Evolutionary conservation across 2,113 vertebrate genomes (phyloP), one percentile per base, ranked within the genome.

Genomic region (Apaloderma vittatum): DNA sequence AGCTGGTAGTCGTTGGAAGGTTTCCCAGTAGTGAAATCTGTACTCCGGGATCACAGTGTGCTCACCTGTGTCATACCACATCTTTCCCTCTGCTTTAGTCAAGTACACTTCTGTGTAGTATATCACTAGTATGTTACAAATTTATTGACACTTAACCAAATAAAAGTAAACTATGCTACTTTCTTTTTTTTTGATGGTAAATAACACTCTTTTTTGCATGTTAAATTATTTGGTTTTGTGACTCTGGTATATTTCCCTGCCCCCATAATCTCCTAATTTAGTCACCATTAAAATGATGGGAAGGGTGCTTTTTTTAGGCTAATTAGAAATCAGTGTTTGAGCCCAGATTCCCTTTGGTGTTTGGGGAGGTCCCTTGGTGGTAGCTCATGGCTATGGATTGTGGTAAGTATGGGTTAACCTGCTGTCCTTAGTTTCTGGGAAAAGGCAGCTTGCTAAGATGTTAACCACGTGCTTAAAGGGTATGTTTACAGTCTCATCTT

Each of bases 291-390:
- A 66, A 55, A 58, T 66, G 19, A 12, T 54, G 17, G 3, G 4
- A 21, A 13, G 4, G 5, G 2, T 5, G 2, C 6, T 48, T 5
- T 70, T 78, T 93, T 83, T 51, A 48, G 34, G 18, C 11, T 77
- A 29, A 5, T 36, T 55, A 16, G 32, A 86, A 51, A 34, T 51
- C 14, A 10, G 20, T 14, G 29, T 62, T 59, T 40, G 45, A 79
- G 48, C 63, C 65, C 34, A 61, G 73, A 52, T 78, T 52, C 8
- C 20, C 0, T 0, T 2, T 82, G 57, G n/a, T 66, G 36, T 83
- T 46, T 32, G 29, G 6, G 37, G 34, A 81, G 17, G 48, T 8
- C 37, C 20, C 7, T 40, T 1, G 6, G 20, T 62, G 37, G 59
- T 27, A 73, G 26, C 24, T 12, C 30, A 48, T 0, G 5, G 34